Evolutionary conservation across 2,797 vertebrate genomes (phyloP), one percentile per base, ranked within the genome.

Genomic region (Xerus rutilus): DNA sequence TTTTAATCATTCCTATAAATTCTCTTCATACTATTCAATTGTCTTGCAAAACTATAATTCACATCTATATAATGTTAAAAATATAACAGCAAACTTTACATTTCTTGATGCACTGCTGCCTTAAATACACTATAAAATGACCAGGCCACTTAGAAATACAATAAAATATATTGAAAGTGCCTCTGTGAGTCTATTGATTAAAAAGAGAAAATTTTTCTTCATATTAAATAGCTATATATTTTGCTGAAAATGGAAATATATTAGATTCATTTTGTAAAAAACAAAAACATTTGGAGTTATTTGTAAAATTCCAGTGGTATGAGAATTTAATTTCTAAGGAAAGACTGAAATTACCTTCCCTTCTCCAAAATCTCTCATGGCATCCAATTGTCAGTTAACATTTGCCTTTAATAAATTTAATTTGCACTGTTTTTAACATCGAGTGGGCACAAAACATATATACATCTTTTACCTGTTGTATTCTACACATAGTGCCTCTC

Each of bases 1-100:
- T 67, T 76, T 89, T 70, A 74, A 64, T 64, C 13, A 86, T 88
- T 88, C 47, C 49, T 86, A 30, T 70, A 91, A 91, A 82, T 93
- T 91, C 88, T 91, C 21, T 77, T 85, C 6, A n/a, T 70, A 74
- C 25, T 64, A 76, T 72, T 95, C 84, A 65, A 92, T 90, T 93
- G 23, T 43, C 70, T 85, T 82, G 20, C 0, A 28, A 23, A 89
- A 86, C 5, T 90, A 14, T 67, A 86, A 84, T 0, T 95, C 72
- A 89, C 20, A 35, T 79, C 6, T 86, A 0, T 85, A 0, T 62
- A 62, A 88, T 45, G 14, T 39, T 30, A 45, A 47, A 86, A 54
- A 57, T 30, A 5, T 73, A 85, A 62, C 5, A 89, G 28, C 11
- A 89, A 92, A 65, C 5, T 59, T 12, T 21, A 45, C 5, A 9